Evolutionary conservation across 2,113 vertebrate species (phyloP), one percentile per base, ranked within the genome.

Genomic region (Microtus montanus): DNA sequence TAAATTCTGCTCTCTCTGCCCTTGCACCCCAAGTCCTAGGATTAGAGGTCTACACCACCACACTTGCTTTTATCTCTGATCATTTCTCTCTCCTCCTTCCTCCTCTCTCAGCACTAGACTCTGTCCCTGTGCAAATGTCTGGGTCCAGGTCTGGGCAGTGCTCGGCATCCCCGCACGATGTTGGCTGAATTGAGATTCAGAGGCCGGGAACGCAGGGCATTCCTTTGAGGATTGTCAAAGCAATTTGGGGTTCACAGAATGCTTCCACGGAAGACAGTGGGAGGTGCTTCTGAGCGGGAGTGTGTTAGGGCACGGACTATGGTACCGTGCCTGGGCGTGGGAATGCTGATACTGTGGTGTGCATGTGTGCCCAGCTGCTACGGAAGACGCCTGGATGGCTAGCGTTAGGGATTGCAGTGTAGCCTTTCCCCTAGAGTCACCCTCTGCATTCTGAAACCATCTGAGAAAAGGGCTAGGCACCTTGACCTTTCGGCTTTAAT

Each of bases 401-500:
- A 58, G 68, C 41, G n/a, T 20, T 61, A 79, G 49, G n/a, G 47
- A 88, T 90, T 86, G 66, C 64, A n/a, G 1, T n/a, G 6, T 58
- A n/a, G 20, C 17, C 41, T 77, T 89, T 90, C 3, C 66, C 84
- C 24, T 20, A 80, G 58, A 80, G 24, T 74, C 64, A 68, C 17
- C 49, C 35, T 92, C 95, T 86, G 73, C 17, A 85, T 44, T 79
- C 33, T 89, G 77, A 90, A 75, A 80, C 64, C 52, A 33, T 92
- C 49, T 75, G 71, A 82, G 70, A 74, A 92, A n/a, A 80, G 93
- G 70, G 13, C 79, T 41, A 94, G 85, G 52, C 17, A 49, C 15
- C 82, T 77, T n/a, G 38, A n/a, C 20, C n/a, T 89, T 92, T 73
- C 33, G 2, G 7, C 44, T 38, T 54, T 66, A 77, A 82, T 92